Conservation (phyloP, 1,140 invertebrate genomes). For the Aplysia californica region DNA sequence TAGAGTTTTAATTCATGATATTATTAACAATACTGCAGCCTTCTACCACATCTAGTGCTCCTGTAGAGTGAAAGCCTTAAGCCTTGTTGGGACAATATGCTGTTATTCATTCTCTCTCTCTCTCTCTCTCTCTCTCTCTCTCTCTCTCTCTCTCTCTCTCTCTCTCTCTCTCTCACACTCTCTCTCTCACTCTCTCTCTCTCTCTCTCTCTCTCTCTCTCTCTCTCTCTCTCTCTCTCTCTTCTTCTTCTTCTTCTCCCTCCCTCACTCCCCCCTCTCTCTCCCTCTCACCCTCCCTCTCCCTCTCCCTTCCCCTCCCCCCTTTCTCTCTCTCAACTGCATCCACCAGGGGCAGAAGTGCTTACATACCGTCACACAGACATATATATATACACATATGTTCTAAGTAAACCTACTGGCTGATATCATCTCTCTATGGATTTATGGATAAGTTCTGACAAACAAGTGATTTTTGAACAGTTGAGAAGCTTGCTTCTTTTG, state of each 20-base stretch:
- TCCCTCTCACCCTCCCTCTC: slow-evolving; percentile 13
- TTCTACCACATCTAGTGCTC: too few species aligned
- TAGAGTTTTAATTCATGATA: too few species aligned
- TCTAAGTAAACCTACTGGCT: too few species aligned
- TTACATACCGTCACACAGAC: neutral
- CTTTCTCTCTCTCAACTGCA: neutral
- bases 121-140: neutral
- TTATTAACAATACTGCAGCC: too few species aligned
- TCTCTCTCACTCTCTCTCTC: neutral
- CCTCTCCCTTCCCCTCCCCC: neutral
- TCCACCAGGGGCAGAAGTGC: neutral
- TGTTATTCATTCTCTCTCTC: too few species aligned
- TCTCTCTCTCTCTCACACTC: neutral
- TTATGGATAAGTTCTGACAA: neutral
- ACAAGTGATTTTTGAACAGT: neutral
- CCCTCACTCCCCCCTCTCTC: slow-evolving; percentile 12
- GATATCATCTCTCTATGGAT: neutral
- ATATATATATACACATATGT: neutral
- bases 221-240: neutral
- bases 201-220: neutral
- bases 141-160: neutral
- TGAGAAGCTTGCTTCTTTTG: neutral
- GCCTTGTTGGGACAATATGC: too few species aligned
- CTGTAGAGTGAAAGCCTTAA: too few species aligned
- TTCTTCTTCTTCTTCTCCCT: neutral